Evolutionary conservation across 37 sponge, comb jelly and placozoan genomes (phyloP), one percentile per base, ranked within the genome.

Genomic region (Chondrosia reniformis): DNA sequence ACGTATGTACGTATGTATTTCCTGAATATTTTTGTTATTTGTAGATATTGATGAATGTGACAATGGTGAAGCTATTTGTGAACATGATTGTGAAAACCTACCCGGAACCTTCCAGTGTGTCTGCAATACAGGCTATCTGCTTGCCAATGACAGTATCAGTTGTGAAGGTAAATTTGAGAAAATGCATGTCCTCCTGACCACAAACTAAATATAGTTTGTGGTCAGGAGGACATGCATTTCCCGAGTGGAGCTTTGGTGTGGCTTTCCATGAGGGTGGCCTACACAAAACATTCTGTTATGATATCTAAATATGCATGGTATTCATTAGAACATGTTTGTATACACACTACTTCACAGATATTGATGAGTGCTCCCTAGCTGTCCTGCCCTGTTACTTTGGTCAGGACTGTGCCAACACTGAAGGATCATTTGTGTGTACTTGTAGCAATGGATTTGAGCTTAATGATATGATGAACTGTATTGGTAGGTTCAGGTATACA

Each of bases 1-100:
- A n/a, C n/a, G n/a, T n/a, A n/a, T n/a, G n/a, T n/a, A n/a, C n/a
- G n/a, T n/a, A n/a, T n/a, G n/a, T n/a, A 49, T 49, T 49, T 49
- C 52, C 52, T 49, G 52, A 19, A 49, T 49, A 49, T 49, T 19
- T 49, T 19, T 64, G 7, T 28, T 33, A 30, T 64, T 5, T 69
- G 41, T 25, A 69, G 72, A 69, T 6, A 4, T 69, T 44, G 43
- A 69, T 25, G 72, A 69, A 25, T 69, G 72, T 40, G 72, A 19
- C 3, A 25, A 37, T 69, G 72, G 43, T 40, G 42, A 9, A 24
- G 21, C 39, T 44, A 34, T 17, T 6, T 69, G 72, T 40, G 38
- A 41, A 1, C 44, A 69, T 17, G 22, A 1, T 2, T 69, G 72
- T 44, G 24, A 21, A 10, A 69, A 69, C 72, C 39, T 44, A 34